These are phyloP conservation scores for Pseudorhombus dupliciocellatus DNA, from an alignment of 2,113 vertebrate genomes.

Conservation along the genomic window DNA sequence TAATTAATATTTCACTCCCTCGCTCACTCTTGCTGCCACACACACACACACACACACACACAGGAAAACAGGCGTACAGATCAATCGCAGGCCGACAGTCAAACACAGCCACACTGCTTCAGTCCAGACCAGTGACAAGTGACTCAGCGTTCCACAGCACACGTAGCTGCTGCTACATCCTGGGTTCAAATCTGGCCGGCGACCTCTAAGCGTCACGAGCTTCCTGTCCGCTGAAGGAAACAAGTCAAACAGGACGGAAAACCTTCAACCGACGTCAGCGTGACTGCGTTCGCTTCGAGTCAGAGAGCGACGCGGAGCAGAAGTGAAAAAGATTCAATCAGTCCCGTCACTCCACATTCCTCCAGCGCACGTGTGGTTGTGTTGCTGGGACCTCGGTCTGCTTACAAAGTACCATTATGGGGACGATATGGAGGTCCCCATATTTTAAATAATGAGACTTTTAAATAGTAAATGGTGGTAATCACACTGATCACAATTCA, in stretches of 20 bases:
- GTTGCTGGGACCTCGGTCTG: too few species aligned
- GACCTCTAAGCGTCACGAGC: constrained; percentile 36
- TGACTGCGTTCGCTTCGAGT: constrained; percentile 16
- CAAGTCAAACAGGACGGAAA: neutral
- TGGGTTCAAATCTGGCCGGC: constrained; percentile 28
- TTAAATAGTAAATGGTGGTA: too few species aligned
- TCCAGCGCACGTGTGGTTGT: too few species aligned
- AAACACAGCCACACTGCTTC: constrained; percentile 11
- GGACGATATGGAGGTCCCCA: too few species aligned
- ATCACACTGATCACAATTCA: too few species aligned
- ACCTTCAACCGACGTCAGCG: neutral
- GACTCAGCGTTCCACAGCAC: neutral
- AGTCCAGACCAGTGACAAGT: constrained; percentile 16
- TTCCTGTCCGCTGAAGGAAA: constrained; percentile 24
- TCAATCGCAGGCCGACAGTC: constrained; percentile 29
- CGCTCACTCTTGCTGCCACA: constrained; percentile 15
- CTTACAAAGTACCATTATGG: too few species aligned
- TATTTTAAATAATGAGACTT: too few species aligned
- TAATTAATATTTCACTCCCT: constrained; percentile 52
- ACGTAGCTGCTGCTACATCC: constrained; percentile 26
- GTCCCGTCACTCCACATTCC: too few species aligned
- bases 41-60: constrained; percentile 27
- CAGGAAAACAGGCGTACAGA: constrained; percentile 24
- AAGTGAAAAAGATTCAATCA: too few species aligned
- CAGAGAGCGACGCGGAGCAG: neutral